These are phyloP conservation scores for Leptinotarsa undecemlineata DNA, from an alignment of 1,140 invertebrate species.

Conservation along the genomic window DNA sequence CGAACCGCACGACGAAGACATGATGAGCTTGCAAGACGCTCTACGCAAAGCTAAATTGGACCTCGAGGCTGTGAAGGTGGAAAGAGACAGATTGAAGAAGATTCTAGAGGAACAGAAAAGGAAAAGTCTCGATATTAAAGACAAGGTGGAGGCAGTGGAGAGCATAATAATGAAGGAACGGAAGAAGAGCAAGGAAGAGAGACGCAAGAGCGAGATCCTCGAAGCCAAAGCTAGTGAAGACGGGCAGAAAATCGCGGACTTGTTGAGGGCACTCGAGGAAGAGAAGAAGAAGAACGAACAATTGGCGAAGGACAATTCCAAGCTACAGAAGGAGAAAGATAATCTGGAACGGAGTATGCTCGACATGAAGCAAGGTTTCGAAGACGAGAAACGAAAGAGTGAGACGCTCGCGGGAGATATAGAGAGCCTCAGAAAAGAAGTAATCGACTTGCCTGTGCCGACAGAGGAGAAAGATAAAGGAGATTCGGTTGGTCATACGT, in stretches of 20 bases:
- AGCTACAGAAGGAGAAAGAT: conserved; percentile 13
- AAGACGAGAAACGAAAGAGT: conserved; percentile 26
- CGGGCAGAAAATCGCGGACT: conserved; percentile 18
- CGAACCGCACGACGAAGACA: conserved; percentile 36
- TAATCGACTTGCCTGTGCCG: background rate
- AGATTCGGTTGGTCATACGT: background rate
- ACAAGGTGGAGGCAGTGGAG: conserved; percentile 34
- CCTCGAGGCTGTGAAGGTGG: conserved; percentile 13
- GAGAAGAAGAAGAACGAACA: conserved; percentile 15
- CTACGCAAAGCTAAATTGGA: conserved; percentile 30
- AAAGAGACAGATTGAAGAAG: conserved; percentile 27
- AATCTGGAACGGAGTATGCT: conserved; percentile 9
- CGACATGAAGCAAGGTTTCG: conserved; percentile 10
- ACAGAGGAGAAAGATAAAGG: conserved; percentile 5
- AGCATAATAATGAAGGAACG: conserved; percentile 31
- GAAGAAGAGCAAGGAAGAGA: conserved; percentile 30
- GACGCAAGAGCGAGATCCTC: conserved; percentile 25
- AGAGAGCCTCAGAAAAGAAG: conserved; percentile 1
- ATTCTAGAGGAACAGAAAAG: conserved; percentile 32
- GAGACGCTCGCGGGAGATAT: conserved; percentile 10
- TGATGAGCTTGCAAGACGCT: conserved; percentile 35
- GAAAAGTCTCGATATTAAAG: conserved; percentile 35
- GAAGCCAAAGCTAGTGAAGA: conserved; percentile 30
- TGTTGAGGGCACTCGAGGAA: background rate
- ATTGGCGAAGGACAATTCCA: conserved; percentile 1